Percentiles rank a stretch among this genome's conserved stretches.
Evolutionary conservation across 2,888 invertebrate species (phyloP).

Genomic region (Lumbricus terrestris): DNA sequence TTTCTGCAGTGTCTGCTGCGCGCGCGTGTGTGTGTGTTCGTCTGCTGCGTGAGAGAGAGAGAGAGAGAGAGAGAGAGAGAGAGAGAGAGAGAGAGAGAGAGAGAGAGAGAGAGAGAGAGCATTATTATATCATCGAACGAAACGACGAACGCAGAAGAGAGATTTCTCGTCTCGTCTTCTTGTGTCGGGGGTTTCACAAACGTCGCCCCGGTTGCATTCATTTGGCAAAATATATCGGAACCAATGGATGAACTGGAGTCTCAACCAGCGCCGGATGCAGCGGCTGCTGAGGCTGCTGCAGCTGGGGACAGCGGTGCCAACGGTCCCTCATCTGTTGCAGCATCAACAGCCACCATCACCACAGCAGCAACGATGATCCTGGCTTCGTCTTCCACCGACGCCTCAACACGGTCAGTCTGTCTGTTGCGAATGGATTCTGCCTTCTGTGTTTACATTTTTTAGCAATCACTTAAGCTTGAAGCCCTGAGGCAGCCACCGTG

Average conservation of each 20-base stretch:
- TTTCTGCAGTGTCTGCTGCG: no score
- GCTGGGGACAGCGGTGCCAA: background rate
- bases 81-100: background rate
- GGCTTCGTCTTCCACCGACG: background rate
- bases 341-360: no score
- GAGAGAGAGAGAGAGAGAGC: background rate
- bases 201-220: background rate
- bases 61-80: no score
- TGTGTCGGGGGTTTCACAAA: background rate
- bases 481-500: no score
- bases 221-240: background rate
- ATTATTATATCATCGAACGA: background rate
- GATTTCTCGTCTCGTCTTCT: background rate
- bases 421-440: background rate
- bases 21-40: no score
- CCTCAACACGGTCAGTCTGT: background rate
- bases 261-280: background rate
- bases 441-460: no score
- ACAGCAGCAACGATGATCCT: background rate
- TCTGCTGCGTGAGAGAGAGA: background rate
- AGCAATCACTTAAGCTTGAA: no score
- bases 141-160: background rate
- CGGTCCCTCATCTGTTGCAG: background rate
- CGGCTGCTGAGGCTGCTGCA: background rate
- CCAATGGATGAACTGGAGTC: conserved; percentile 3